Percentiles rank a stretch among this genome's conserved stretches.
Evolutionary conservation across 2,113 vertebrate species (phyloP).

Genomic region (Psittacus erithacus): DNA sequence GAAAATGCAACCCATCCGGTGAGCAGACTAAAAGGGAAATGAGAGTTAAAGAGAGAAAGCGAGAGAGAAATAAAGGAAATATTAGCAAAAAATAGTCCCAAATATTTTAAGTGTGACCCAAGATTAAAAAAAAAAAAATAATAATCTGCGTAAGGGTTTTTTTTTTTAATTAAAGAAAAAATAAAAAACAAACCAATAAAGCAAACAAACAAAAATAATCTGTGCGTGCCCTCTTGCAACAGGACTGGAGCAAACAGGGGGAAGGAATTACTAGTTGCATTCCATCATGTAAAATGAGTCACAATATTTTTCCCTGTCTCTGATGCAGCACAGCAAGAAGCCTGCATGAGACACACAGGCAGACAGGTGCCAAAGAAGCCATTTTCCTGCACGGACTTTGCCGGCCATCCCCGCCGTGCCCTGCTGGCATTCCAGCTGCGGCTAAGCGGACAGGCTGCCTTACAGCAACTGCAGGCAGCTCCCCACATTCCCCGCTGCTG

Average conservation of each 20-base stretch:
- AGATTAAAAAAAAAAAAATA: background rate
- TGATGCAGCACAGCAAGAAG: background rate
- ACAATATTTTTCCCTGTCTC: background rate
- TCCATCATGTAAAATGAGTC: background rate
- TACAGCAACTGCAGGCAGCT: background rate
- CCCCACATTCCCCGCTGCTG: background rate
- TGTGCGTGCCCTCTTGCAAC: background rate
- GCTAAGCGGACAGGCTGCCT: background rate
- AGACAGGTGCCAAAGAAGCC: background rate
- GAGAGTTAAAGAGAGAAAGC: background rate
- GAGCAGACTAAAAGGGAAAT: background rate
- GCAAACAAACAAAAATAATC: background rate
- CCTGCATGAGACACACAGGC: background rate
- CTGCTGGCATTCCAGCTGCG: background rate
- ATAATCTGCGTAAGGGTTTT: background rate
- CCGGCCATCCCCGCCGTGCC: background rate
- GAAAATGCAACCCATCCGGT: slow-evolving; percentile 8
- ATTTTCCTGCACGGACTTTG: background rate
- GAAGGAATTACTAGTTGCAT: background rate
- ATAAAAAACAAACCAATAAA: background rate
- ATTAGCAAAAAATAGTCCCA: background rate
- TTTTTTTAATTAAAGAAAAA: background rate
- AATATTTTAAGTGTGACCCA: background rate
- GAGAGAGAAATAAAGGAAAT: background rate
- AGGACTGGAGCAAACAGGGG: background rate